phyloP scores from a whole-genome alignment of 23 tunicate species.

The Trididemnum miniatum region DNA sequence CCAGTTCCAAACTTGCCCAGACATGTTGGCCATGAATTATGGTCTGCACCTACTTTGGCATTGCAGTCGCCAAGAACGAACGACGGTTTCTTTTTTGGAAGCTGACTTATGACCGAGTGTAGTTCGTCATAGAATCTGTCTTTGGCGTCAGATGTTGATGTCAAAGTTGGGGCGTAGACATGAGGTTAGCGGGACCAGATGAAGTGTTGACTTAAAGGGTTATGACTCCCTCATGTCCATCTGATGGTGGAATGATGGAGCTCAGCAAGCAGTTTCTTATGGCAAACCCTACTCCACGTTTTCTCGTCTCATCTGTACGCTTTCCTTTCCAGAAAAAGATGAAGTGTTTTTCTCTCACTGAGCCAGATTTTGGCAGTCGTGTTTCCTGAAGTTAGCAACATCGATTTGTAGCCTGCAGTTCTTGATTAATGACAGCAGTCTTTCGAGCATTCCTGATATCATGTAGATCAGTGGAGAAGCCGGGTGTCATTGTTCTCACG shows the following conservation, averaged over 20 bases:
- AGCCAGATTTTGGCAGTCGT: neutral
- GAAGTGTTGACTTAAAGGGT: too few relatives aligned
- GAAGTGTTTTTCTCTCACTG: neutral
- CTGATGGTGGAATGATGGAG: too few relatives aligned
- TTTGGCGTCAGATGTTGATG: neutral
- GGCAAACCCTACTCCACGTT: neutral
- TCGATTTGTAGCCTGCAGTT: neutral
- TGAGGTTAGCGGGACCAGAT: too few relatives aligned
- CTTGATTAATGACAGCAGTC: neutral
- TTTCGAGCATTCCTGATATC: neutral
- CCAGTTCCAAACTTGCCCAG: neutral
- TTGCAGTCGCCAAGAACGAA: neutral
- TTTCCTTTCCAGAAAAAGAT: neutral
- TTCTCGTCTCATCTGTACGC: neutral
- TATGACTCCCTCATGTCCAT: too few relatives aligned
- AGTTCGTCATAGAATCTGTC: too few relatives aligned
- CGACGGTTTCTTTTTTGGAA: too few relatives aligned
- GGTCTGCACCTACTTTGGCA: neutral
- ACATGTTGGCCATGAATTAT: neutral
- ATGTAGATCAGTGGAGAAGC: neutral
- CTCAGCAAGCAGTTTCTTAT: neutral
- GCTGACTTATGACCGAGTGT: neutral
- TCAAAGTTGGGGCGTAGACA: neutral
- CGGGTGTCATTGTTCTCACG: neutral
- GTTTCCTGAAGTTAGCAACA: neutral